Evolutionary conservation across 2,888 invertebrate species (phyloP), one percentile per base, ranked within the genome.

Genomic region (Notodonta dromedarius): DNA sequence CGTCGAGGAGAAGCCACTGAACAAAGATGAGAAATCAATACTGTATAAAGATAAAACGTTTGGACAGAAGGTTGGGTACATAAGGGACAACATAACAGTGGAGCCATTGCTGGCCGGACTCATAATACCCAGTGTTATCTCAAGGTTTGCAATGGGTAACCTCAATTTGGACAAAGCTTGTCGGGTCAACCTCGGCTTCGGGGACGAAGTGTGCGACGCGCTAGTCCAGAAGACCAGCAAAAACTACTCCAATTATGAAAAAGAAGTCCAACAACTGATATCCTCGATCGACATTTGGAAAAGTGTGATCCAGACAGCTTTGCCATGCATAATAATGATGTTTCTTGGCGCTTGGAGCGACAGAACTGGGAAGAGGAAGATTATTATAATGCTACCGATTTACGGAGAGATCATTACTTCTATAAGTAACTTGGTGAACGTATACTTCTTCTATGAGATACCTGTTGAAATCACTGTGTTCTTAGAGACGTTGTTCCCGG

Each of bases 101-200:
- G 96, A 96, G 80, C 96, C 96, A 0, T 93, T 96, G 89, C 83
- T 96, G 39, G 96, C 96, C 0, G 95, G 96, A 55, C 95, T 96
- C 77, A 96, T 96, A 13, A 94, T 96, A 84, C 96, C 96, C 16
- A 95, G 95, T 82, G 93, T 95, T 0, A 88, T 95, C 61, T 96
- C 97, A 2, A 95, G 95, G 61, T 90, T 97, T 73, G 97, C 97
- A 14, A 97, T 93, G 93, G 76, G 80, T 14, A 93, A 93, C 79
- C 83, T 93, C 5, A 93, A 93, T 77, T 77, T 93, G 67, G 93
- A 93, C 61, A 93, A 93, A 76, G 93, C 93, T 0, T 93, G 93
- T 70, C 79, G 91, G 70, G 92, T 92, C 0, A 90, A 90, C 67
- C 77, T 90, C 8, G 76, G 77, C 24, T 90, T 86, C 48, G 82